Evolutionary conservation across 1,140 invertebrate genomes (phyloP), one percentile per base, ranked within the genome.

Genomic region (Epicauta chinensis): DNA sequence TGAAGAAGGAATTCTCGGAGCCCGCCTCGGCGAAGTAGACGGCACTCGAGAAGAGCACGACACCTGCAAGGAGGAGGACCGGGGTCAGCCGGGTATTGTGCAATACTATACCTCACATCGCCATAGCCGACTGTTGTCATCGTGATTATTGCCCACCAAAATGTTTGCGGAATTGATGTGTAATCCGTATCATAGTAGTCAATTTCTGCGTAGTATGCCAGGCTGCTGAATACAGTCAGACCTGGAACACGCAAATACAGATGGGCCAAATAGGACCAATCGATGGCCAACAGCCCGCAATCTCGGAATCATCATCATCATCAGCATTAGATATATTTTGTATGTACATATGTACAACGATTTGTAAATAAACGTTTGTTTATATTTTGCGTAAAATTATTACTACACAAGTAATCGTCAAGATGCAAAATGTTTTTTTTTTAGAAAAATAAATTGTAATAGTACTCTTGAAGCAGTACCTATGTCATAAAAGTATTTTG

Each of bases 21-120:
- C 97, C 90, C 70, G 93, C 84, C 81, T 98, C 96, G 63, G 96
- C 96, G 82, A 98, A 98, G 86, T 97, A 99, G 70, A 98, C 93
- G 69, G 96, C 86, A 69, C 91, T 93, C 73, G 96, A 97, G 82
- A 98, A 99, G 76, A 99, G 91, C 74, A 98, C 93, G 79, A 99
- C 97, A 80, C 92, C 93, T 84, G 93, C 79, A 77, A 97, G 73
- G 71, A 75, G 65, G 71, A 61, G 51, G 35, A 57, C 23, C 23
- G 40, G 46, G 56, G 56, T 56, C 36, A 55, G 55, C 50, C 23
- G 32, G 30, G 49, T 37, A 63, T 61, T 62, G 61, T 57, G 63
- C 55, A 60, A 67, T 53, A 67, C 64, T 77, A 79, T 87, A 89
- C 87, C 86, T 91, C 92, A 97, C 96, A 77, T 97, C 94, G 74